Percentiles rank a stretch among this genome's conserved stretches.
Conservation (phyloP, 2,797 vertebrate species). For the Nannoperca australis region DNA sequence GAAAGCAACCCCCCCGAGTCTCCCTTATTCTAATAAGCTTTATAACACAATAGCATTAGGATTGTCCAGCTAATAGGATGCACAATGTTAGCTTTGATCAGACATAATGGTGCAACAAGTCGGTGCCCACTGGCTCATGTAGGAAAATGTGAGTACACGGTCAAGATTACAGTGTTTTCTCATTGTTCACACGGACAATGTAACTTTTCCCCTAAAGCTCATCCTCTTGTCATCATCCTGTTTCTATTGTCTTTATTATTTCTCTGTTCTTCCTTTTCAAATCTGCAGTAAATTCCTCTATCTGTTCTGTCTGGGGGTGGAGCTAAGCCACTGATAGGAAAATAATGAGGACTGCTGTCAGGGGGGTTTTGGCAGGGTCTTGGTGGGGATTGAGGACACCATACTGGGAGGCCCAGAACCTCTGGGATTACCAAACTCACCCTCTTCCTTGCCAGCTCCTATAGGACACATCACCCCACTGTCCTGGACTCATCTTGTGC, state of each 20-base stretch:
- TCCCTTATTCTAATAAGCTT: conserved; percentile 56
- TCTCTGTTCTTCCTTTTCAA: conserved; percentile 18
- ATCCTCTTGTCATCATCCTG: not conserved
- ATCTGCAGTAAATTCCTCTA: conserved; percentile 37
- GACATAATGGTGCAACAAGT: not conserved
- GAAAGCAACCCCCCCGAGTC: conserved; percentile 32
- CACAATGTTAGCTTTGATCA: conserved; percentile 38
- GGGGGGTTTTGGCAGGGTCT: conserved; percentile 59
- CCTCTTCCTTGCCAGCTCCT: conserved; percentile 31
- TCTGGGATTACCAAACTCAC: conserved; percentile 70
- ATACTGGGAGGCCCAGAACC: conserved; percentile 60
- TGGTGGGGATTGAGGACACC: conserved; percentile 65
- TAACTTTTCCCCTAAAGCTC: not conserved
- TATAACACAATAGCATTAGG: conserved; percentile 48
- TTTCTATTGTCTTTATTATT: conserved; percentile 17
- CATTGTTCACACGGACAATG: not conserved
- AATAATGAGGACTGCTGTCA: conserved; percentile 66
- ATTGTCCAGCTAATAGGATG: conserved; percentile 47
- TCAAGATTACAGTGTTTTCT: conserved; percentile 13
- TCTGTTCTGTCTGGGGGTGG: conserved; percentile 47
- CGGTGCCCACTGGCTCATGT: conserved; percentile 13
- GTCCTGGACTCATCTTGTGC: conserved; percentile 13
- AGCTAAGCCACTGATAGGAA: conserved; percentile 60
- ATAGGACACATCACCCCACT: conserved; percentile 27
- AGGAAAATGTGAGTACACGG: not conserved